Evolutionary conservation across 2,797 vertebrate species (phyloP).

Genomic region (Sebastes oblongus): DNA sequence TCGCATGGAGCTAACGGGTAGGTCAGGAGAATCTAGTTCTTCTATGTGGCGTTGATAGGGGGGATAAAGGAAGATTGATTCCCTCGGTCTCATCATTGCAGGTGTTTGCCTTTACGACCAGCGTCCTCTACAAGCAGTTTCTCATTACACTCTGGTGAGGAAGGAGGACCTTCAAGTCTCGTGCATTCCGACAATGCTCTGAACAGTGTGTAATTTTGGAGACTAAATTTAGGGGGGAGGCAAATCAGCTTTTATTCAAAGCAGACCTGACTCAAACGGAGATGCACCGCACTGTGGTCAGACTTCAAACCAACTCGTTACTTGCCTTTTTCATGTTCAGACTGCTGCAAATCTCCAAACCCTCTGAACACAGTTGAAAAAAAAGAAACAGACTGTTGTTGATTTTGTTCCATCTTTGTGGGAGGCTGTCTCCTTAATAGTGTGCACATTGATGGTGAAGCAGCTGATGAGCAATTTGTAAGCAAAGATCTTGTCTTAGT

Average conservation of each 20-base stretch:
- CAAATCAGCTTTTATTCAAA: constrained; percentile 86
- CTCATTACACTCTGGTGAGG: constrained; percentile 77
- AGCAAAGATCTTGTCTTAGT: constrained; percentile 7
- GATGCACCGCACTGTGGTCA: constrained; percentile 86
- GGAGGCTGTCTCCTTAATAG: constrained; percentile 51
- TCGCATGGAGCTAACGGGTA: constrained; percentile 63
- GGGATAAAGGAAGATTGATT: constrained; percentile 81
- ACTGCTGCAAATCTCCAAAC: constrained; percentile 80
- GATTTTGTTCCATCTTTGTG: constrained; percentile 67
- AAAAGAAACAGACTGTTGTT: constrained; percentile 68
- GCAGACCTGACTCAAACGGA: constrained; percentile 83
- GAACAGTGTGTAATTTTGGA: constrained; percentile 83
- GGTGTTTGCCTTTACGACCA: constrained; percentile 83
- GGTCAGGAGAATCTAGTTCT: constrained; percentile 76
- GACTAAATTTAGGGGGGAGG: constrained; percentile 77
- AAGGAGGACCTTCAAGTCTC: constrained; percentile 74
- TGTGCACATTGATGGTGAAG: constrained; percentile 40
- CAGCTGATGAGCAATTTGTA: constrained; percentile 58
- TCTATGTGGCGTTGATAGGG: constrained; percentile 72
- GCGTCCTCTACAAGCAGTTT: constrained; percentile 77
- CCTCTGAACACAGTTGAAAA: constrained; percentile 67
- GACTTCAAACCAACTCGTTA: constrained; percentile 83
- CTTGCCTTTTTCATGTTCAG: constrained; percentile 83
- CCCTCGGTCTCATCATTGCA: constrained; percentile 76
- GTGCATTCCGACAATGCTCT: constrained; percentile 76